A percentile compares a stretch with the other conserved stretches of the same genome.
phyloP scores from a whole-genome alignment of 1,140 invertebrate genomes.

The Drosophila kurseongensis region DNA sequence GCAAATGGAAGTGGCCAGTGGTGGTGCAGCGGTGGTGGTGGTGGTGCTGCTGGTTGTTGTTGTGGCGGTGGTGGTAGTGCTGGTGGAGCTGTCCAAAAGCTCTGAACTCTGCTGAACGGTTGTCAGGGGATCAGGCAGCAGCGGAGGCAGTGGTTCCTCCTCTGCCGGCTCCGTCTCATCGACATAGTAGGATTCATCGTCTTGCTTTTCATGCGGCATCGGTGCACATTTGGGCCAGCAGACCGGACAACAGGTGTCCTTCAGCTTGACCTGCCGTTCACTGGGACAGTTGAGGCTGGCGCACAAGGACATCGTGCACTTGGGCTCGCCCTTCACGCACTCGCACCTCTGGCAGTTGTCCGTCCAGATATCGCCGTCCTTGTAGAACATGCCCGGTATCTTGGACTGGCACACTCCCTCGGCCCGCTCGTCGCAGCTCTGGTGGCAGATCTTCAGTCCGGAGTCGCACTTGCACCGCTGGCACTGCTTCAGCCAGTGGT shows the following conservation, averaged over 20 bases:
- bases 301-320: constrained; percentile 71
- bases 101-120: constrained; percentile 18
- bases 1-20: constrained; percentile 10
- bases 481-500: constrained; percentile 68
- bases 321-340: constrained; percentile 66
- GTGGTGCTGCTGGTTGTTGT: constrained; percentile 2
- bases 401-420: constrained; percentile 68
- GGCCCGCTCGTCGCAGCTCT: constrained; percentile 66
- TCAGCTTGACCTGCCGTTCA: constrained; percentile 68
- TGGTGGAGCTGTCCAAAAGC: constrained; percentile 8
- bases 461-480: constrained; percentile 65
- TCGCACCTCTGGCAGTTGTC: constrained; percentile 74
- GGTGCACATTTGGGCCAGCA: constrained; percentile 73
- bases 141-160: neutral
- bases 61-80: constrained; percentile 3
- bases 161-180: constrained; percentile 16
- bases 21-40: constrained; percentile 4
- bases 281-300: constrained; percentile 63
- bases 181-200: constrained; percentile 37
- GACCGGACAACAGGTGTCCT: constrained; percentile 72
- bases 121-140: neutral
- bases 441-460: constrained; percentile 65
- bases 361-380: constrained; percentile 70
- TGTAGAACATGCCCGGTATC: constrained; percentile 59
- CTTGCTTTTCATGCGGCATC: constrained; percentile 58